A percentile compares a stretch with the other conserved stretches of the same genome.
Conservation (phyloP, 2,888 invertebrate species). For the Caenorhabditis sp. region DNA sequence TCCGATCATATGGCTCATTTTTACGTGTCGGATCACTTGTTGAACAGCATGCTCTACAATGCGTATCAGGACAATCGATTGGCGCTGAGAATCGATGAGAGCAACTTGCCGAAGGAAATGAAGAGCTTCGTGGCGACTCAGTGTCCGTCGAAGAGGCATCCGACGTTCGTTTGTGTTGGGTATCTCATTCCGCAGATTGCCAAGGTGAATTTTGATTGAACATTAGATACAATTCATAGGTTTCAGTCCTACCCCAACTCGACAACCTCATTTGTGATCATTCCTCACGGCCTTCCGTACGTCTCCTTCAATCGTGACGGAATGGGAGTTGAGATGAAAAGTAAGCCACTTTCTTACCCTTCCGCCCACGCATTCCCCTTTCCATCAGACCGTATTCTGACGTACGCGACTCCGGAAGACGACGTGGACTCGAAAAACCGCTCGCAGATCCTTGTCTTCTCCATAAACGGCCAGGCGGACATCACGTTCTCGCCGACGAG, state of each 20-base stretch:
- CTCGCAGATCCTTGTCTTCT: constrained; percentile 74
- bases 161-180: constrained; percentile 46
- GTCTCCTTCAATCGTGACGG: constrained; percentile 71
- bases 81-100: constrained; percentile 65
- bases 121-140: constrained; percentile 70
- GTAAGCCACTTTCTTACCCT: constrained; percentile 56
- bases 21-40: constrained; percentile 75
- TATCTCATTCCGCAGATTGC: constrained; percentile 46
- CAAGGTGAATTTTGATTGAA: too few relatives aligned
- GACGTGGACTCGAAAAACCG: constrained; percentile 24
- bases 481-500: constrained; percentile 67
- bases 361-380: too few relatives aligned
- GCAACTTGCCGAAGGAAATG: constrained; percentile 56
- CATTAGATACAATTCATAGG: too few relatives aligned
- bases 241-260: constrained; percentile 73
- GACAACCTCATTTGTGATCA: constrained; percentile 73
- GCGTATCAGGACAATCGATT: constrained; percentile 75
- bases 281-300: constrained; percentile 77
- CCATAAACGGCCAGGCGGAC: constrained; percentile 76
- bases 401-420: constrained; percentile 67
- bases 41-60: constrained; percentile 76
- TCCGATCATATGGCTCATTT: constrained; percentile 73
- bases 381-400: constrained; percentile 77
- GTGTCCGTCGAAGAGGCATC: constrained; percentile 58
- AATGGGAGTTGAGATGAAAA: constrained; percentile 71